Base-by-base conservation (phyloP, 2,888 invertebrate genomes). In the Belgica antarctica region DNA sequence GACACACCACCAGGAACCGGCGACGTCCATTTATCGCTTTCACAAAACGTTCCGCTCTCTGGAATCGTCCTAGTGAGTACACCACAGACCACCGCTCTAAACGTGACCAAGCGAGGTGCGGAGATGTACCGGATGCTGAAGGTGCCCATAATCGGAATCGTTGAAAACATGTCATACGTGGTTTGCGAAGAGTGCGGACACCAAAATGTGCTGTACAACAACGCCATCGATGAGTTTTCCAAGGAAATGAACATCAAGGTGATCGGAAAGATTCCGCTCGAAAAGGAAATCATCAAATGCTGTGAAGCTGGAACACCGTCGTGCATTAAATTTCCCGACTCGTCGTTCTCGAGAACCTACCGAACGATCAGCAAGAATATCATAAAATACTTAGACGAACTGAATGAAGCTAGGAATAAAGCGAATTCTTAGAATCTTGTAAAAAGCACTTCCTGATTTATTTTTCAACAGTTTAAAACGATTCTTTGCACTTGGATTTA, bases 1-100 rank as follows among this genome's bases (percentile, higher is more conserved):
- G 97, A 97, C 80, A 96, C 96, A 74, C 97, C 97, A 1, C 97
- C 97, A 0, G 97, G 97, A 31, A 97, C 97, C 0, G 97, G 97
- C 0, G 97, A 97, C 79, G 92, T 94, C 0, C 95, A 96, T 77
- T 82, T 97, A 1, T 94, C 96, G 0, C 83, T 97, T 1, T 85
- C 92, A 47, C 97, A 97, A 80, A 94, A 91, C 80, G 81, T 95
- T 62, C 92, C 92, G 1, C 86, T 96, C 59, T 82, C 89, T 76
- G 96, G 92, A 85, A 92, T 89, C 2, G 76, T 97, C n/a, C 81
- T 97, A 62, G 93, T 97, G 0, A 94, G 95, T 7, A 97, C 96
- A 0, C 96, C 96, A 0, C 96, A 96, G 78, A 86, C 86, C 69
- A 89, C 94, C 1, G 90, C 96, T 0, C 77, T 96, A 4, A 87